Conservation (phyloP, 2,113 vertebrate genomes). For the Gymnobelideus leadbeateri region DNA sequence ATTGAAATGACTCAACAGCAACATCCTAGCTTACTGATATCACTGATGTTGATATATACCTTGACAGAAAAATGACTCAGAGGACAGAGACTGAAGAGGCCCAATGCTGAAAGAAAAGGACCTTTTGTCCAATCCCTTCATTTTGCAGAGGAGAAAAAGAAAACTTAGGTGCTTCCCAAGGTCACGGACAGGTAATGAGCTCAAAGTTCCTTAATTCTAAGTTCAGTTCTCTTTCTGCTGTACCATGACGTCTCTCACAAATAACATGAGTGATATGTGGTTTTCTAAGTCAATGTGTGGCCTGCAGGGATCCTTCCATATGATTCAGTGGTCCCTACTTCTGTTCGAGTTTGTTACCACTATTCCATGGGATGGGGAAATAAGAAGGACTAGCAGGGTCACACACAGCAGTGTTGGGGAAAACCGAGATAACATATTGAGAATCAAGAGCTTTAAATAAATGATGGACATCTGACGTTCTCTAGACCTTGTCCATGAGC, state of each 20-base stretch:
- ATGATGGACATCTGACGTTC: neutral
- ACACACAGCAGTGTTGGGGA: neutral
- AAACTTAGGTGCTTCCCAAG: neutral
- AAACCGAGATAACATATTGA: neutral
- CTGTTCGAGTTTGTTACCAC: neutral
- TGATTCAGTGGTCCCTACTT: neutral
- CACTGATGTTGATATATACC: neutral
- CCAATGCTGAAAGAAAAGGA: neutral
- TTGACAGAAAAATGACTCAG: neutral
- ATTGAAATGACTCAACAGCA: too few relatives aligned
- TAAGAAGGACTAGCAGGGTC: neutral
- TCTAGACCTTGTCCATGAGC: neutral
- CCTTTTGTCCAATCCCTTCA: neutral
- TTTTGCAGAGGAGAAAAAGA: neutral
- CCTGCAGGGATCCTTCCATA: neutral
- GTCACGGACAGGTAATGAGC: neutral
- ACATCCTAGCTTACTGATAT: neutral
- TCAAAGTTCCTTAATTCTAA: neutral
- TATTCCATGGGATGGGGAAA: neutral
- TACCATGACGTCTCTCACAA: neutral
- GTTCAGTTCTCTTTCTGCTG: neutral
- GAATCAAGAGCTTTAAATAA: neutral
- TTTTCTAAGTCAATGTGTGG: neutral
- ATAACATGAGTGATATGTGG: neutral
- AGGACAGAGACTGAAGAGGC: neutral